Conservation (phyloP, 35 echinoderm and acorn worm genomes). For the Patiria miniata region DNA sequence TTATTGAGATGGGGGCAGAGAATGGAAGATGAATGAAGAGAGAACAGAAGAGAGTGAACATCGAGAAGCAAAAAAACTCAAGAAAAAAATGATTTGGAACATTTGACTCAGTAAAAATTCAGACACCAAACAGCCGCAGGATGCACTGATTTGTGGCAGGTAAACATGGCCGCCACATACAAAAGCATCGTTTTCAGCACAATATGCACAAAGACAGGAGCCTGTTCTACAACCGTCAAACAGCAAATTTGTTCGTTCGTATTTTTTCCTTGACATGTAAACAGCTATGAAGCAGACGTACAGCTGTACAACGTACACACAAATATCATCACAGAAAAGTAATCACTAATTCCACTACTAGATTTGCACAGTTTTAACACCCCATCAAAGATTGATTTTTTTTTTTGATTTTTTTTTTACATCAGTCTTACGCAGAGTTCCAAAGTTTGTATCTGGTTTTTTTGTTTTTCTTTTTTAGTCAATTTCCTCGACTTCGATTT, state of each 20-base stretch:
- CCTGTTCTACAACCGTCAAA: not conserved
- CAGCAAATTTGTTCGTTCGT: not conserved
- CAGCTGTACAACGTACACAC: slow-evolving; percentile 8
- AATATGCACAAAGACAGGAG: not conserved
- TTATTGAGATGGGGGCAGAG: too few relatives aligned
- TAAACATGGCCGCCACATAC: not conserved
- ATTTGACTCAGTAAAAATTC: not conserved
- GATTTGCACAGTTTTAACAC: not conserved
- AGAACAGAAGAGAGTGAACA: slow-evolving; percentile 1
- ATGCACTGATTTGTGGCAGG: not conserved
- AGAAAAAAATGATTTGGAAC: not conserved
- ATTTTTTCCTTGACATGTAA: not conserved
- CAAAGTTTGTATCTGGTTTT: too few relatives aligned
- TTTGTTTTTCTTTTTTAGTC: too few relatives aligned
- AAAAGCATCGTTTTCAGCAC: slow-evolving; percentile 2
- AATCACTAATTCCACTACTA: not conserved
- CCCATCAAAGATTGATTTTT: too few relatives aligned
- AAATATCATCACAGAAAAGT: not conserved
- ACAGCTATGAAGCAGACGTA: slow-evolving; percentile 6
- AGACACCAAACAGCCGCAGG: slow-evolving; percentile 16
- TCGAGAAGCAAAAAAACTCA: not conserved
- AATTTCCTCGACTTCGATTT: too few relatives aligned
- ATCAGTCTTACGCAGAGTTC: too few relatives aligned
- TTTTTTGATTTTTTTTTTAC: too few relatives aligned
- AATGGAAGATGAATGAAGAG: not conserved